Conservation (phyloP, 2,888 invertebrate species). For the Tanypteryx hageni region DNA sequence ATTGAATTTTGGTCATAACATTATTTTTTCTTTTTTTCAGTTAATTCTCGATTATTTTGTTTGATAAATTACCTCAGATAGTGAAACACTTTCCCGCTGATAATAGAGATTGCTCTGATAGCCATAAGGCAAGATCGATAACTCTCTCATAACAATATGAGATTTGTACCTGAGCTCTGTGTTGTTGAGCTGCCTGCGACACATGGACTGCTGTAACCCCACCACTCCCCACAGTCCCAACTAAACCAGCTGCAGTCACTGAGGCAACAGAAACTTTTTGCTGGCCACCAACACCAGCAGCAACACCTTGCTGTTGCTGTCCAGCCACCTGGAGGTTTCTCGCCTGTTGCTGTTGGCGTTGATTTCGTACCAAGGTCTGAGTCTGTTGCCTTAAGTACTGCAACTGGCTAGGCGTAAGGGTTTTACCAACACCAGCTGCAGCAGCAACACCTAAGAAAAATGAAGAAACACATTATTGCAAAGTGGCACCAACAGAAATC, state of each 20-base stretch:
- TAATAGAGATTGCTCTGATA: too few relatives aligned
- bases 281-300: conserved; percentile 71
- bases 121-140: background rate
- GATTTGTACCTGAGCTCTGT: conserved; percentile 70
- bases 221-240: conserved; percentile 66
- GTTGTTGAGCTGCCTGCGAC: conserved; percentile 69
- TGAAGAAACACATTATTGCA: background rate
- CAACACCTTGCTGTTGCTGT: conserved; percentile 67
- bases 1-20: too few relatives aligned
- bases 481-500: too few relatives aligned
- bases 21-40: too few relatives aligned
- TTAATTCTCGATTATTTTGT: too few relatives aligned
- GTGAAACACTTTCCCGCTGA: too few relatives aligned
- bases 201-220: conserved; percentile 69
- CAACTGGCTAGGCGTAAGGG: conserved; percentile 78
- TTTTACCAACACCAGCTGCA: conserved; percentile 77
- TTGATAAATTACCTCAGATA: too few relatives aligned
- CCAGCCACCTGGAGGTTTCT: conserved; percentile 61
- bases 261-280: conserved; percentile 74
- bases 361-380: conserved; percentile 73
- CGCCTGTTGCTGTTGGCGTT: conserved; percentile 70
- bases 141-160: background rate
- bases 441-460: conserved; percentile 75
- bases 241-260: conserved; percentile 70
- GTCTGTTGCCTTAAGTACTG: conserved; percentile 82